A percentile compares a stretch with the other conserved stretches of the same genome.
These are phyloP conservation scores for Nesogale talazaci DNA, from an alignment of 2,113 vertebrate genomes.

Conservation along the genomic window DNA sequence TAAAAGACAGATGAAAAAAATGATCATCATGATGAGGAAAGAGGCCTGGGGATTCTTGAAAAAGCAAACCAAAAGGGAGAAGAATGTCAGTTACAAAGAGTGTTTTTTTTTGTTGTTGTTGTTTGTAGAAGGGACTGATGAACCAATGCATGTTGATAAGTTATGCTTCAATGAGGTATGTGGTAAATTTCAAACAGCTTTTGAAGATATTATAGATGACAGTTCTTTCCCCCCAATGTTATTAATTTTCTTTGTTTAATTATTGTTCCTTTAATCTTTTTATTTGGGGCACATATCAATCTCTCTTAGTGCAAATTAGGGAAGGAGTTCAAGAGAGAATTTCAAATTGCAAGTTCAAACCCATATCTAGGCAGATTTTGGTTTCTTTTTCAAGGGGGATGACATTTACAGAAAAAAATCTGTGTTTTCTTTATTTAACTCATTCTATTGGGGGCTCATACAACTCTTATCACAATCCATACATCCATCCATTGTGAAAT, in stretches of 20 bases:
- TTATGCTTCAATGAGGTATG: not conserved
- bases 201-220: slow-evolving; percentile 1
- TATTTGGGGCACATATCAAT: not conserved
- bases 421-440: too few species aligned
- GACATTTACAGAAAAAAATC: slow-evolving; percentile 53
- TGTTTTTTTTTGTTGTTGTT: not conserved
- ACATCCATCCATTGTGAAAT: too few species aligned
- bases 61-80: slow-evolving; percentile 43
- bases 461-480: too few species aligned
- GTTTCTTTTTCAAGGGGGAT: slow-evolving; percentile 45
- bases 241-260: too few species aligned
- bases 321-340: slow-evolving; percentile 31
- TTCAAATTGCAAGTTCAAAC: slow-evolving; percentile 54
- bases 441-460: too few species aligned
- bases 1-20: slow-evolving; percentile 75
- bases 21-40: not conserved
- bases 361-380: not conserved
- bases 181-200: slow-evolving; percentile 35
- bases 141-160: not conserved
- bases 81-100: not conserved
- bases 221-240: not conserved
- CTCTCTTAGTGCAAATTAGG: not conserved
- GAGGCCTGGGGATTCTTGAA: slow-evolving; percentile 23
- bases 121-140: slow-evolving; percentile 28
- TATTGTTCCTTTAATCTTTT: too few species aligned